Evolutionary conservation across 1,140 invertebrate species (phyloP).

Genomic region (Gryon sp.): DNA sequence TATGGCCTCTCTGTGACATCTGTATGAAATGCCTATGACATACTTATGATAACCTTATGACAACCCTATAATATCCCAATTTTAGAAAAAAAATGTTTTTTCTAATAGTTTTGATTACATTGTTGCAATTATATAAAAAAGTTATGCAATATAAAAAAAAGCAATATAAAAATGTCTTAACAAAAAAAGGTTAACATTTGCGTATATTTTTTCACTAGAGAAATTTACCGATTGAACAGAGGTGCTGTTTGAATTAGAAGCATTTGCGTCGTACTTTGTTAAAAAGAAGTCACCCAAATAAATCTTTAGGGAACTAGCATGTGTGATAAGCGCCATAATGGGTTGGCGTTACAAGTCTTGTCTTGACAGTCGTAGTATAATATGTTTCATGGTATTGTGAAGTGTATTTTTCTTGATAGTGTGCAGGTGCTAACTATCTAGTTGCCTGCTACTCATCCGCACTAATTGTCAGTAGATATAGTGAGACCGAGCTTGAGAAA

Average conservation of each 20-base stretch:
- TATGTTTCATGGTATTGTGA: constrained; percentile 24
- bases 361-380: constrained; percentile 20
- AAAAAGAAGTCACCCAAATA: constrained; percentile 38
- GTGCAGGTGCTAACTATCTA: constrained; percentile 50
- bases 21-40: too few species aligned
- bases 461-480: constrained; percentile 45
- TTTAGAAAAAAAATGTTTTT: too few species aligned
- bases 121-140: too few species aligned
- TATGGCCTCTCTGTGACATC: too few species aligned
- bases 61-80: too few species aligned
- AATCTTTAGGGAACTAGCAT: constrained; percentile 35
- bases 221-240: constrained; percentile 1
- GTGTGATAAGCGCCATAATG: constrained; percentile 37
- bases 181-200: too few species aligned
- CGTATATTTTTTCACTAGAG: too few species aligned
- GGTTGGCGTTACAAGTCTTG: constrained; percentile 41
- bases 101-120: too few species aligned
- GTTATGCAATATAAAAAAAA: too few species aligned
- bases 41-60: too few species aligned
- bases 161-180: too few species aligned
- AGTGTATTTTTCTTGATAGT: constrained; percentile 28
- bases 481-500: constrained; percentile 1
- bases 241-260: constrained; percentile 18
- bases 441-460: constrained; percentile 42
- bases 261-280: constrained; percentile 11